Evolutionary conservation across 2,888 invertebrate genomes (phyloP).

Genomic region (Tetanocera ferruginea): DNA sequence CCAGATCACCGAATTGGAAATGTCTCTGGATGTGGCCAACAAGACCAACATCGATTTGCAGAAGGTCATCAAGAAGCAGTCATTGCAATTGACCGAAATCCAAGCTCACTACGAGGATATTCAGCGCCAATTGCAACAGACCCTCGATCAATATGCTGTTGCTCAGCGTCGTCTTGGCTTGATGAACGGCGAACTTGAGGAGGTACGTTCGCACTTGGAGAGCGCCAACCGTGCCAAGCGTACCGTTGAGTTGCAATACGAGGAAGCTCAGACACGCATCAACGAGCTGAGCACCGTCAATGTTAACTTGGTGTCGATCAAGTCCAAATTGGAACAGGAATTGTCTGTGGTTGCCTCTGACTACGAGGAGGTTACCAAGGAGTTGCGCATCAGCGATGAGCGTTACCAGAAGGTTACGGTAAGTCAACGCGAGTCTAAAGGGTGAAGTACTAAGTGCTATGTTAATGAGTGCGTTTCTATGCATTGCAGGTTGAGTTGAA

Average conservation of each 20-base stretch:
- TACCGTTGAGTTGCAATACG: constrained; percentile 88
- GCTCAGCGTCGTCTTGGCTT: constrained; percentile 92
- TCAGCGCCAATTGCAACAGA: constrained; percentile 95
- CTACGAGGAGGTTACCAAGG: constrained; percentile 98
- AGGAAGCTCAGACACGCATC: constrained; percentile 92
- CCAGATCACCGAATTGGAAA: constrained; percentile 96
- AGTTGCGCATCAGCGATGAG: constrained; percentile 92
- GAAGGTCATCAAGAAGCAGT: constrained; percentile 98
- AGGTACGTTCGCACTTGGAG: constrained; percentile 92
- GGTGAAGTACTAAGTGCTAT: neutral
- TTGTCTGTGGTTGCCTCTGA: constrained; percentile 91
- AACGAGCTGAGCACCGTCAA: constrained; percentile 96
- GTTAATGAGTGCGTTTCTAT: neutral
- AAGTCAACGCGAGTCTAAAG: constrained; percentile 43
- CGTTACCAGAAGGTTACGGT: constrained; percentile 92
- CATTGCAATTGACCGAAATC: constrained; percentile 90
- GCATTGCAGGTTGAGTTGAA: constrained; percentile 83
- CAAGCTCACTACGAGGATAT: constrained; percentile 97
- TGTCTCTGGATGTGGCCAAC: constrained; percentile 97
- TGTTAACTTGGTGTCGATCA: constrained; percentile 93
- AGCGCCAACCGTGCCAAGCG: constrained; percentile 94
- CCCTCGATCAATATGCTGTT: constrained; percentile 92
- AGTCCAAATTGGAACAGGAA: constrained; percentile 96
- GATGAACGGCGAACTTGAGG: constrained; percentile 95
- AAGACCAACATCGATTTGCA: constrained; percentile 97